Evolutionary conservation across 1,140 invertebrate species (phyloP), one percentile per base, ranked within the genome.

Genomic region (Antheraea pernyi): DNA sequence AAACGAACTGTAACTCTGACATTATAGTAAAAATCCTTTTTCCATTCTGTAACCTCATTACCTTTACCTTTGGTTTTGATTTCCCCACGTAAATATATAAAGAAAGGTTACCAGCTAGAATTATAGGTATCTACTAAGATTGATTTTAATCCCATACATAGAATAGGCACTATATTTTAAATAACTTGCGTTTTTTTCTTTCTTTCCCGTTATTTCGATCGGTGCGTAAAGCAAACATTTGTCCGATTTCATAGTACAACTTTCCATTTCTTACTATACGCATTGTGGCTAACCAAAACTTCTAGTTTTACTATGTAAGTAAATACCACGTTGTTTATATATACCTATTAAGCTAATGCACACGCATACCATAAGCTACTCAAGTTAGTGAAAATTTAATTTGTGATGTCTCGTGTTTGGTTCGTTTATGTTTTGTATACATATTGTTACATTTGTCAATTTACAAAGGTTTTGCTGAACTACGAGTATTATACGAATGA

Each of bases 171-270:
- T 30, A 30, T 30, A 30, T 30, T 30, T 30, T 30, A 30, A 30
- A 30, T 30, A 30, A 4, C 4, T 30, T 30, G 22, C 22, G 22
- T 30, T 30, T 30, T 30, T 30, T 30, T n/a, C n/a, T n/a, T 59
- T 16, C 39, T 67, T 65, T 59, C n/a, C 58, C 59, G 64, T 9
- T 39, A 19, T 46, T 69, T 59, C 59, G 46, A 70, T 63, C 59
- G 65, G 65, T 74, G 76, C 76, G 79, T 80, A 76, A 76, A 39
- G 70, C 71, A 76, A 80, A 80, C 71, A 78, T 80, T 78, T 78
- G 72, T 64, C 66, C 74, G 61, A 66, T 62, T 60, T 58, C 69
- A 48, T 46, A 42, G 62, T 53, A 37, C 70, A 69, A 76, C 78
- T 80, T 80, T 80, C 79, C 74, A 72, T 80, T 80, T 76, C 76